Base-by-base conservation (phyloP, 35 echinoderm and acorn worm species). In the Anneissia japonica region DNA sequence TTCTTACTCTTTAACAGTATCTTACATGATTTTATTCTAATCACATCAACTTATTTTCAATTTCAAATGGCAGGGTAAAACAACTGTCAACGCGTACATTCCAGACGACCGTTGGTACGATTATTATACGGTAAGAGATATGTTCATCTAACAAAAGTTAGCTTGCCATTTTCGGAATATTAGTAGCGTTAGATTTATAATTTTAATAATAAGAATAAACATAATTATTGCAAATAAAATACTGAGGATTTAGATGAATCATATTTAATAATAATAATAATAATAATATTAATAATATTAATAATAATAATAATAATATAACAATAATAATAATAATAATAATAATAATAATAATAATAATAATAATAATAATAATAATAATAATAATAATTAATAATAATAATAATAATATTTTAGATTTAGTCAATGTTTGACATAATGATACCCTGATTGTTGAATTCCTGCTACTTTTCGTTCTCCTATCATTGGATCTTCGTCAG, bases 101-200 rank as follows among this genome's bases (percentile, higher is more conserved):
- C 93, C 93, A 28, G 85, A 94, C 28, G 93, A 94, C 38, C 36
- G 93, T 29, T 94, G 90, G 76, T 94, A 94, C 32, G 56, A 94
- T 34, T 94, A 87, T 45, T 89, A 94, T 64, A 56, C 80, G n/a
- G 91, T 93, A 74, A 89, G 82, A 74, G 35, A 2, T 21, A n/a
- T 32, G 23, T 30, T 72, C 35, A 11, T 28, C 26, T 0, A 83
- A 5, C 35, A 23, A 83, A 0, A 3, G 56, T 32, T 21, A 45
- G n/a, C 35, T 12, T 21, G 21, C 31, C 14, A 82, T 10, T 39
- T 38, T 37, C 43, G 26, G n/a, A n/a, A n/a, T n/a, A 17, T 82
- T 82, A 32, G 0, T 82, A 82, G 21, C 16, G 36, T 19, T 37
- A 39, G 17, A 31, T 82, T 0, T 0, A 16, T 11, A 12, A 13